These are phyloP conservation scores for Cricetomys ansorgei DNA, from an alignment of 2,113 vertebrate genomes.

Conservation along the genomic window DNA sequence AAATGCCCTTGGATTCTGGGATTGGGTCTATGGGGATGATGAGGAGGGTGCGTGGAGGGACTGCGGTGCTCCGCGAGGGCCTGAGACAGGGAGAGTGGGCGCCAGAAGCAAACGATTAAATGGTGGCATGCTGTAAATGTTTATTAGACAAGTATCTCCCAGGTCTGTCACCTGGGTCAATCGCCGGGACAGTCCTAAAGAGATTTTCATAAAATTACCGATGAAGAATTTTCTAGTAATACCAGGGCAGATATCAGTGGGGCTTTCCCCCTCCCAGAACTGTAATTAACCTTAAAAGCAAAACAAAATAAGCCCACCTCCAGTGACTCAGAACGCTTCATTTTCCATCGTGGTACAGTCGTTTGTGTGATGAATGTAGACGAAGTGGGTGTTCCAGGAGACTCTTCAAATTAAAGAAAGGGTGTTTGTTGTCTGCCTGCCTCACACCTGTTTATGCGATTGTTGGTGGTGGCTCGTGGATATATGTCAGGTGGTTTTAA, in stretches of 20 bases:
- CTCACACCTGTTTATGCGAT: not conserved
- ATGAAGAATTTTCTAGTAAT: not conserved
- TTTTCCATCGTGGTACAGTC: not conserved
- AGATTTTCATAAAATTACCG: not conserved
- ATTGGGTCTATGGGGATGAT: not conserved
- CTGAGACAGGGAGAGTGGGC: not conserved
- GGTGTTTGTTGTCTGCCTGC: not conserved
- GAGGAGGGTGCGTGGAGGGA: too few relatives aligned
- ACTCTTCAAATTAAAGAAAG: not conserved
- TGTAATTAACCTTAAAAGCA: not conserved
- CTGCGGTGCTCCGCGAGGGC: not conserved
- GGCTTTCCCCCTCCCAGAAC: not conserved
- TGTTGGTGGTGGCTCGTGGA: not conserved
- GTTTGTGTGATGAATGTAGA: not conserved
- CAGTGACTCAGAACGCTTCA: not conserved
- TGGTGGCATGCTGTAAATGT: not conserved
- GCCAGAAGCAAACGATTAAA: not conserved
- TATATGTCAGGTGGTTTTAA: not conserved
- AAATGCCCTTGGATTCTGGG: slow-evolving; percentile 9
- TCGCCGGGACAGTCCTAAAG: slow-evolving; percentile 26
- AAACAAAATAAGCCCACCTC: not conserved
- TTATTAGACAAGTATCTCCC: slow-evolving; percentile 1
- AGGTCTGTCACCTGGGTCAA: not conserved
- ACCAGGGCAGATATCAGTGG: not conserved
- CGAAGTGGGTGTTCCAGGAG: not conserved